phyloP scores from a whole-genome alignment of 1,140 invertebrate species.

The Drosophila sturtevanti region DNA sequence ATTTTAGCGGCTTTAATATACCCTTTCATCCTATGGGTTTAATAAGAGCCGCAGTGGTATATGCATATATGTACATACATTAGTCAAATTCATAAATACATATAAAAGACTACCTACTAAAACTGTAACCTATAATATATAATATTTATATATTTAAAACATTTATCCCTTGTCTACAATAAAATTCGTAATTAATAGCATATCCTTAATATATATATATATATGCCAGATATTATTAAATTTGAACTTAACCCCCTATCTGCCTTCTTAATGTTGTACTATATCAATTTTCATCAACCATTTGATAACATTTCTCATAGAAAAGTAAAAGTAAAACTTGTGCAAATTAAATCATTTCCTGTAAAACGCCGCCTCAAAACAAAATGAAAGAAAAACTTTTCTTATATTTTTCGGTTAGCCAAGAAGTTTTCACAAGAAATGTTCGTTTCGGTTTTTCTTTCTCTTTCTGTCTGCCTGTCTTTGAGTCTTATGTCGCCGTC shows the following conservation, averaged over 20 bases:
- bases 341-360: conserved; percentile 70
- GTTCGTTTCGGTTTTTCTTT: conserved; percentile 25
- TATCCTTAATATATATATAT: too few species aligned
- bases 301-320: conserved; percentile 9
- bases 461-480: not conserved
- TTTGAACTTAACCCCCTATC: not conserved
- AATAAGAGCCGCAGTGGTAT: too few species aligned
- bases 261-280: not conserved
- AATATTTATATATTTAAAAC: too few species aligned
- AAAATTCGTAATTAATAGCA: too few species aligned
- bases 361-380: conserved; percentile 30
- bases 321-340: conserved; percentile 49
- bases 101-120: too few species aligned
- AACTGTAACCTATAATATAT: too few species aligned
- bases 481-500: conserved; percentile 38
- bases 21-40: too few species aligned
- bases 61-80: too few species aligned
- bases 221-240: not conserved
- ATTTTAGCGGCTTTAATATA: too few species aligned
- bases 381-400: conserved; percentile 50
- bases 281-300: conserved; percentile 2
- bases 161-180: too few species aligned
- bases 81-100: too few species aligned
- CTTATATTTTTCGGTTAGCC: conserved; percentile 17
- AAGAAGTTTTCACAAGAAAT: conserved; percentile 66